These are phyloP conservation scores for Oscheius myriophilus DNA, from an alignment of 2,888 invertebrate genomes.

Conservation along the genomic window DNA sequence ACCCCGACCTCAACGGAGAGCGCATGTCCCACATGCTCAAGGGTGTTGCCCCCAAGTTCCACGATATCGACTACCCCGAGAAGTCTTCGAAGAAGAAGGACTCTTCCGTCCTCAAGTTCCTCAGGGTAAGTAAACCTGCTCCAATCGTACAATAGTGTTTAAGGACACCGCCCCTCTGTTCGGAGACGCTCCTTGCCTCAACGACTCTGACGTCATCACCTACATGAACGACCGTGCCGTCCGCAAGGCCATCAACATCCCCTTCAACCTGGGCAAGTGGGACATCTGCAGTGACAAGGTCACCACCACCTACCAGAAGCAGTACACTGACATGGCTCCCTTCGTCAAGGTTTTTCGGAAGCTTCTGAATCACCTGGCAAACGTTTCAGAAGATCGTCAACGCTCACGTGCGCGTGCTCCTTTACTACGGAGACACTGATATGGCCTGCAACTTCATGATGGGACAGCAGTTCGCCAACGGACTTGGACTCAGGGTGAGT, in stretches of 20 bases:
- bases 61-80: slow-evolving; percentile 20
- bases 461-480: slow-evolving; percentile 67
- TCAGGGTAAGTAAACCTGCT: slow-evolving; percentile 1
- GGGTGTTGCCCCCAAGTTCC: slow-evolving; percentile 52
- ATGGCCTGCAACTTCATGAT: slow-evolving; percentile 68
- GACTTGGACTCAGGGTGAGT: slow-evolving; percentile 52
- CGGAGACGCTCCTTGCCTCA: slow-evolving; percentile 66
- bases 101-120: slow-evolving; percentile 3
- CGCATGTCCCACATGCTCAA: slow-evolving; percentile 56
- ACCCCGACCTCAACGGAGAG: slow-evolving; percentile 61
- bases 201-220: slow-evolving; percentile 65
- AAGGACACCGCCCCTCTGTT: slow-evolving; percentile 36
- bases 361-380: neutral
- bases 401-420: slow-evolving; percentile 65
- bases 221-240: slow-evolving; percentile 67
- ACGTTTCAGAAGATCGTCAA: slow-evolving; percentile 59
- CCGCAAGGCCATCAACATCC: slow-evolving; percentile 61
- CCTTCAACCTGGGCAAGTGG: slow-evolving; percentile 62
- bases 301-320: slow-evolving; percentile 65
- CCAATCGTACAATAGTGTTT: slow-evolving; percentile 34
- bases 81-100: neutral
- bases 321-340: slow-evolving; percentile 66
- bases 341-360: slow-evolving; percentile 52
- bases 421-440: slow-evolving; percentile 69
- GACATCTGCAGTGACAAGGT: slow-evolving; percentile 68